Percentiles rank a stretch among this genome's conserved stretches.
These are phyloP conservation scores for Microtus oregoni DNA, from an alignment of 2,113 vertebrate species.

Conservation along the genomic window DNA sequence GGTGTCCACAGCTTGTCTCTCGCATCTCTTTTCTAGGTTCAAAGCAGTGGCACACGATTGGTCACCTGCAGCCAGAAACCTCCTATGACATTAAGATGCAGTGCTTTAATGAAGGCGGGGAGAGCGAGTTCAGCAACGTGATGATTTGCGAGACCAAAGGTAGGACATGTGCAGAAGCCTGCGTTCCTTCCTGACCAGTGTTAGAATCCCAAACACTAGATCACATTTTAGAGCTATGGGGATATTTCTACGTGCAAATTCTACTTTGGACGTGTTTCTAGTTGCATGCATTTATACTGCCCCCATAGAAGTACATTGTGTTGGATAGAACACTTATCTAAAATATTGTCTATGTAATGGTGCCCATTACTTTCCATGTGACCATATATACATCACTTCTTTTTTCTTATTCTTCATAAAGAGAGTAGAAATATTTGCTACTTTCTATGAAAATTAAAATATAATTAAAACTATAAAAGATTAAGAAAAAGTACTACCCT, in stretches of 20 bases:
- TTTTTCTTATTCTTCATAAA: conserved; percentile 1
- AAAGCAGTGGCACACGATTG: conserved; percentile 97
- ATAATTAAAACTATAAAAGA: background rate
- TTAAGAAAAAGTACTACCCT: background rate
- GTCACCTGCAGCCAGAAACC: conserved; percentile 96
- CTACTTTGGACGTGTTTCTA: background rate
- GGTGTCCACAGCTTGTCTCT: background rate
- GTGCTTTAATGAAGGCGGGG: conserved; percentile 97
- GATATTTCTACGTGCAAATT: background rate
- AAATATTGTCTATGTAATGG: background rate
- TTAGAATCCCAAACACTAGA: background rate
- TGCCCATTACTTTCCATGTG: background rate
- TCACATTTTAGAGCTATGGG: background rate
- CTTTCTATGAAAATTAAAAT: background rate
- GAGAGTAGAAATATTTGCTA: background rate
- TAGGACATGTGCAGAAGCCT: conserved; percentile 82
- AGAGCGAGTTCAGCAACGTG: conserved; percentile 98
- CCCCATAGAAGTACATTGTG: background rate
- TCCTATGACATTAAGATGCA: conserved; percentile 99
- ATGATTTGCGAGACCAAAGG: conserved; percentile 99
- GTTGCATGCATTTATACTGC: background rate
- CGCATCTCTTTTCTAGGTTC: conserved; percentile 85
- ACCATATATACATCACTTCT: background rate
- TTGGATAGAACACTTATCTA: background rate
- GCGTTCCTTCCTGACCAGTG: background rate